phyloP scores from a whole-genome alignment of 2,113 vertebrate species.

The Conger conger region DNA sequence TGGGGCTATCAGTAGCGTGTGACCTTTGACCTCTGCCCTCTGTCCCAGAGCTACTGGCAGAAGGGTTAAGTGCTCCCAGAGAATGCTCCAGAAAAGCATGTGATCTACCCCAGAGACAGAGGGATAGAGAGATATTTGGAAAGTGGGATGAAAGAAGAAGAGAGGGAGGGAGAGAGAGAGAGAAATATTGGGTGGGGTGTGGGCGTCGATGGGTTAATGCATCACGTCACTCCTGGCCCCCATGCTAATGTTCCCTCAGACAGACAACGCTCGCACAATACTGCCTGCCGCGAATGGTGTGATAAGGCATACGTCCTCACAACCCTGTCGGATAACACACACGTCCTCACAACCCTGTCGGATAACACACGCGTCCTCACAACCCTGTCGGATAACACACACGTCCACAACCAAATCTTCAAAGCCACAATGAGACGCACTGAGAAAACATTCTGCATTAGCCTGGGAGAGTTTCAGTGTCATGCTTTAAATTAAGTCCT shows the following conservation, averaged over 20 bases:
- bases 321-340: neutral
- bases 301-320: neutral
- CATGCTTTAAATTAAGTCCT: no score
- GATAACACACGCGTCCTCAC: no score
- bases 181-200: neutral
- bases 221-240: neutral
- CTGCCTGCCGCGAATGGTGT: neutral
- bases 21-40: neutral
- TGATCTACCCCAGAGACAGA: neutral
- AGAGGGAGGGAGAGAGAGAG: no score
- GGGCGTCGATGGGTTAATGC: neutral
- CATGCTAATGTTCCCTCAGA: neutral
- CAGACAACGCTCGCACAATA: neutral
- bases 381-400: no score
- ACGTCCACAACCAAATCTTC: no score
- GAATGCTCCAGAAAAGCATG: neutral
- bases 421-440: no score
- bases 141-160: no score
- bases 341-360: neutral
- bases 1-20: neutral
- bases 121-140: neutral
- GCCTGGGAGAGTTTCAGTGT: no score
- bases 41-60: neutral
- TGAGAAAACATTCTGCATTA: no score
- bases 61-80: slow-evolving; percentile 1